A percentile compares a stretch with the other conserved stretches of the same genome.
Conservation (phyloP, 2,113 vertebrate species). For the Gnathonemus longibarbis region DNA sequence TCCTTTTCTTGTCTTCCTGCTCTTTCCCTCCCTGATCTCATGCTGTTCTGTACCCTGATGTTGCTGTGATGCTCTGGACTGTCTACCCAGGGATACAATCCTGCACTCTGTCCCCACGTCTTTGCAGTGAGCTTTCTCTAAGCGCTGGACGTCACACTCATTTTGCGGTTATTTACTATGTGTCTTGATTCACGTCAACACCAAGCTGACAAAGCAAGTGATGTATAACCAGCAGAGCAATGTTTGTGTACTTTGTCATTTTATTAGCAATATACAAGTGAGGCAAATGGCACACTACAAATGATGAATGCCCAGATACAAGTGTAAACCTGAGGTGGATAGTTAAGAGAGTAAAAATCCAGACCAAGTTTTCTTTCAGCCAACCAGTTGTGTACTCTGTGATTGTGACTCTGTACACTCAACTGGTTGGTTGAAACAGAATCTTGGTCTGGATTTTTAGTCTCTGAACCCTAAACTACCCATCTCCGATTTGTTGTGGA, state of each 20-base stretch:
- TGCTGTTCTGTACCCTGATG: not conserved
- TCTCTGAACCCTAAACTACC: not conserved
- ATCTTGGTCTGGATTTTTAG: not conserved
- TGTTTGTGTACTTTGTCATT: not conserved
- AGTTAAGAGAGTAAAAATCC: too few relatives aligned
- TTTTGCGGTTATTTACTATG: not conserved
- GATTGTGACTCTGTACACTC: too few relatives aligned
- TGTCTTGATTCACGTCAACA: not conserved
- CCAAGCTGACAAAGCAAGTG: not conserved
- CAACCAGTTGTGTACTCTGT: too few relatives aligned
- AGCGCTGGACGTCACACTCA: not conserved
- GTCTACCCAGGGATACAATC: not conserved
- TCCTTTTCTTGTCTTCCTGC: not conserved
- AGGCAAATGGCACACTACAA: not conserved
- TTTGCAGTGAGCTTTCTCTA: not conserved
- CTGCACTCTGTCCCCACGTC: not conserved
- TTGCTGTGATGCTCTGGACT: not conserved
- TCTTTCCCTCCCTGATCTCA: not conserved
- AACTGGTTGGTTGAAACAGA: not conserved
- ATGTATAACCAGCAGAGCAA: not conserved
- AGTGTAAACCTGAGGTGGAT: too few relatives aligned
- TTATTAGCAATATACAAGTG: not conserved
- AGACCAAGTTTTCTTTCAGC: too few relatives aligned
- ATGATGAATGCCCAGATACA: too few relatives aligned
- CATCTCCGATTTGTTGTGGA: not conserved